Base-by-base conservation (phyloP, 2,888 invertebrate species). In the Ornithoptera alexandrae region DNA sequence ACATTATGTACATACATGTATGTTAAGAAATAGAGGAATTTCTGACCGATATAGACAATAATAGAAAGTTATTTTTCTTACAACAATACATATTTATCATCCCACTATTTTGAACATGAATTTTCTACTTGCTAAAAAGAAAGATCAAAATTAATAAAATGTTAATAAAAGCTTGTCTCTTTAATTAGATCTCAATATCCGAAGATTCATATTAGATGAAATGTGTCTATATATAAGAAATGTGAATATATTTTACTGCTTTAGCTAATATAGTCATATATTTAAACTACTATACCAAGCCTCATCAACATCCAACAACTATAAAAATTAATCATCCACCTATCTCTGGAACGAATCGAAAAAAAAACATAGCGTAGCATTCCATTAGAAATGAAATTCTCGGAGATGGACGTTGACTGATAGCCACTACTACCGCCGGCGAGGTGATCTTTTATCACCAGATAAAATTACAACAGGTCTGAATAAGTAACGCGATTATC, bases 401-500 rank as follows among this genome's bases (percentile, higher is more conserved):
- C 57, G 17, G 10, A 65, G 69, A 61, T 65, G 30, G 61, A 65
- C 56, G 58, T 57, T 61, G 65, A 65, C 62, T 62, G 66, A 70
- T 66, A 58, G 36, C 60, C 20, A 30, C 22, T 7, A 53, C 18
- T 62, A 42, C 46, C 22, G 63, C 5, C 61, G 6, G 6, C 30
- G 30, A 30, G 42, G 20, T 58, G 36, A 72, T 66, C 42, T 73
- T 72, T 75, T 72, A 71, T 72, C 71, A 70, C 74, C 71, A 74
- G 73, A 75, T 75, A 77, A 75, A 77, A 69, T 76, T 67, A 73
- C 74, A 76, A 73, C 75, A 72, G 72, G 75, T 76, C 74, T 73
- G 62, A 74, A 72, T 72, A 72, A 74, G 73, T 73, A 75, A 76
- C 74, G 74, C 76, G 77, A 81, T 85, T 83, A 83, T 79, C 81